Evolutionary conservation across 2,113 vertebrate species (phyloP), one percentile per base, ranked within the genome.

Genomic region (Pholis gunnellus): DNA sequence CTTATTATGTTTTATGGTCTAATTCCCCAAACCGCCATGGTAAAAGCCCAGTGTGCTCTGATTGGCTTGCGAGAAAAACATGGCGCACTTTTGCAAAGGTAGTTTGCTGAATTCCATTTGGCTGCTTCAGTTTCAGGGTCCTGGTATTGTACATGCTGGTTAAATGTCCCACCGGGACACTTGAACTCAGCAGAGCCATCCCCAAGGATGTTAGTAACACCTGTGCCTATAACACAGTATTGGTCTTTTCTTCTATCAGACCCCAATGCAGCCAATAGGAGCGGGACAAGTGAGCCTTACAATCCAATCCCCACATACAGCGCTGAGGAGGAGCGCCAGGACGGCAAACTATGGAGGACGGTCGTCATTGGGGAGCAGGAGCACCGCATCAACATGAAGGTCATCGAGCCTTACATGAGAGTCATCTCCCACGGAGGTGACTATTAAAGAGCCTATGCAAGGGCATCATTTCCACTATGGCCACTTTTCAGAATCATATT

Each of bases 311-410:
- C 97, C 0, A 97, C 97, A 48, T 99, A 97, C 67, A 96, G 96
- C 0, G 95, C 96, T 0, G 97, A 98, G 80, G 97, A 99, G 72
- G 98, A 99, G 75, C 92, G 97, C 20, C 97, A 97, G 69, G 98
- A 99, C 57, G 96, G 96, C 65, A 96, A 94, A 44, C 91, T 99
- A 4, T 99, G 98, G 98, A 96, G 98, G 91, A 96, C 97, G 0
- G 98, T 99, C 52, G 87, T 99, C 86, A 99, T 99, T 6, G 98
- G 98, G 44, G 98, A 99, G 48, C 98, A 99, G 78, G 98, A 99
- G 70, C 98, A 99, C 70, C 96, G 98, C 82, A 99, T 99, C 91
- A 98, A 99, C 93, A 99, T 99, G 98, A 98, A 97, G 94, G 95
- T 96, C 85, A 99, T 99, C 52, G 98, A 99, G 84, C 97, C 97